phyloP scores from a whole-genome alignment of 2,797 vertebrate genomes.

The Myotis findleyi region DNA sequence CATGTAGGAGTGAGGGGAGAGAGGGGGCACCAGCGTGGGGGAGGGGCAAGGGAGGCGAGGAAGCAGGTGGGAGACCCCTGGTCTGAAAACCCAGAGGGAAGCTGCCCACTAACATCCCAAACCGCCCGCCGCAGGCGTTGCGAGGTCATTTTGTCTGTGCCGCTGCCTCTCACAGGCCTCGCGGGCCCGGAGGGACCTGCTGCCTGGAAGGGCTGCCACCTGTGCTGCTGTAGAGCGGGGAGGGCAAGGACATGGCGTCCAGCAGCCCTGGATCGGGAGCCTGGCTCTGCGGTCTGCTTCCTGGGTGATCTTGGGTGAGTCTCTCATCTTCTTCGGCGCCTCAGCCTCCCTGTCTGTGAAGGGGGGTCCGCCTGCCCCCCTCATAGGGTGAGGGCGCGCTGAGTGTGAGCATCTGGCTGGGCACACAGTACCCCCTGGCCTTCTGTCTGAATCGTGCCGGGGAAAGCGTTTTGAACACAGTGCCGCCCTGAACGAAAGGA shows the following conservation, averaged over 20 bases:
- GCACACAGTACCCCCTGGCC: neutral
- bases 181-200: neutral
- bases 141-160: neutral
- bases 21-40: rapidly evolving
- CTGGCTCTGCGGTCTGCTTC: neutral
- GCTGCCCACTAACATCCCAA: neutral
- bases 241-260: neutral
- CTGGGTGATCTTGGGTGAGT: neutral
- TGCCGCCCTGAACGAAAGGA: neutral
- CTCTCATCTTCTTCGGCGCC: neutral
- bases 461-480: slow-evolving; percentile 14
- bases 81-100: neutral
- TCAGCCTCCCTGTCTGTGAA: neutral
- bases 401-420: neutral
- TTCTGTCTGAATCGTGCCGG: neutral
- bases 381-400: neutral
- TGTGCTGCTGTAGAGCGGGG: too few species aligned
- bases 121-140: neutral
- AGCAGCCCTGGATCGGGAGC: neutral
- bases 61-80: neutral
- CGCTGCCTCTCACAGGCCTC: neutral
- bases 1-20: neutral
- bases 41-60: neutral
- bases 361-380: neutral
- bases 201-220: neutral